Evolutionary conservation across 2,888 invertebrate species (phyloP).

Genomic region (Tipula unca): DNA sequence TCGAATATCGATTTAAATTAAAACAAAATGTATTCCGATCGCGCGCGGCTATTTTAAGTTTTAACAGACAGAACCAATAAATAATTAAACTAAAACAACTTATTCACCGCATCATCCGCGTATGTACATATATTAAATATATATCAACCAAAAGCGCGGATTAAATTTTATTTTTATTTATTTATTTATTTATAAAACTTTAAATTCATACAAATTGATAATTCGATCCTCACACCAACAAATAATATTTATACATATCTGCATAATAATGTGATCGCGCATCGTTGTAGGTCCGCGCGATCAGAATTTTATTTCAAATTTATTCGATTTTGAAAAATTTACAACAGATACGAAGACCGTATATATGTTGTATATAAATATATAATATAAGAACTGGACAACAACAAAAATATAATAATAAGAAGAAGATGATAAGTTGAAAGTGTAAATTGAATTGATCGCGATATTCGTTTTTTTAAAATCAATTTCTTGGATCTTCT

Average conservation of each 20-base stretch:
- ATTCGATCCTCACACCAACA: conserved; percentile 14
- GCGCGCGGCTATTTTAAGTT: background rate
- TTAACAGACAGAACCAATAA: background rate
- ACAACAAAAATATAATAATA: background rate
- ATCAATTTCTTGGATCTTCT: background rate
- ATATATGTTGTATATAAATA: too few species aligned
- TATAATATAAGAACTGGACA: background rate
- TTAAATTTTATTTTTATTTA: background rate
- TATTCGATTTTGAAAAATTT: background rate
- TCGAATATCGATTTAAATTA: background rate
- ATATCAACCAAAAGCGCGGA: background rate
- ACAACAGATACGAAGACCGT: background rate
- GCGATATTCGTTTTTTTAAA: background rate
- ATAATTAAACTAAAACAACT: background rate
- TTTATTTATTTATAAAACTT: background rate
- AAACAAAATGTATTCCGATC: background rate
- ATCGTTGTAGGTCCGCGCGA: background rate
- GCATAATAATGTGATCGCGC: conserved; percentile 2
- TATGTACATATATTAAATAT: background rate
- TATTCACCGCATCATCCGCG: background rate
- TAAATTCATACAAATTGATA: conserved; percentile 8
- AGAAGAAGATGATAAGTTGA: conserved; percentile 1
- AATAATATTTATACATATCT: background rate
- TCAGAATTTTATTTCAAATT: background rate
- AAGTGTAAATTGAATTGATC: conserved; percentile 14